phyloP scores from a whole-genome alignment of 2,113 vertebrate species.

The Hiodon alosoides region DNA sequence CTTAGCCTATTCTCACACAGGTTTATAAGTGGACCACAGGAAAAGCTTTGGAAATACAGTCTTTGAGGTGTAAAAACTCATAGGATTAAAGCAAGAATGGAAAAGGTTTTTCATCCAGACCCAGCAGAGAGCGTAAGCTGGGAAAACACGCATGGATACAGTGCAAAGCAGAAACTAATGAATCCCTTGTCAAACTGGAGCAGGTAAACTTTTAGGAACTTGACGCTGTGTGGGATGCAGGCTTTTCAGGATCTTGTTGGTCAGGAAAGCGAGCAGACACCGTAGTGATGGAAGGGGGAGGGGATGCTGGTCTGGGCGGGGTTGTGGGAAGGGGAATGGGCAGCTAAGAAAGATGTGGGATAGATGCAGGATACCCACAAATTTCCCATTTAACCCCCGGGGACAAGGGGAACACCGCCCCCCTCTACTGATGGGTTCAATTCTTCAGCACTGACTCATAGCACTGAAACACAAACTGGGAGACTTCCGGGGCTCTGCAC shows the following conservation, averaged over 20 bases:
- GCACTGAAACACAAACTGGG: constrained; percentile 83
- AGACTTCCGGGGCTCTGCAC: constrained; percentile 86
- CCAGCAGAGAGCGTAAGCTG: too few relatives aligned
- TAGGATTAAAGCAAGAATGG: neutral
- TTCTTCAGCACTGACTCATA: constrained; percentile 90
- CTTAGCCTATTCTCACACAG: neutral
- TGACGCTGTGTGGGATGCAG: neutral
- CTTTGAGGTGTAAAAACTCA: neutral
- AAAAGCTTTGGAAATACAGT: neutral
- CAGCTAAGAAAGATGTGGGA: constrained; percentile 3
- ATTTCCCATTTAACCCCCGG: constrained; percentile 19
- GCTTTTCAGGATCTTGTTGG: neutral
- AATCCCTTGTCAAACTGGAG: too few relatives aligned
- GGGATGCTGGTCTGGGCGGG: neutral
- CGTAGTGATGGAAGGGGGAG: neutral
- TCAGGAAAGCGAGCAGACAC: constrained; percentile 4
- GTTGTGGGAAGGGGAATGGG: neutral
- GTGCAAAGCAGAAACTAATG: neutral
- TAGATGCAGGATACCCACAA: neutral
- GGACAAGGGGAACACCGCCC: neutral
- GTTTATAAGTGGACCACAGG: neutral
- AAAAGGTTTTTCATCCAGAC: too few relatives aligned
- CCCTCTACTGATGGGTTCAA: constrained; percentile 52
- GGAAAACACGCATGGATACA: neutral
- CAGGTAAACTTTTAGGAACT: neutral